Base-by-base conservation (phyloP, 2,888 invertebrate species). In the Macaria notata region DNA sequence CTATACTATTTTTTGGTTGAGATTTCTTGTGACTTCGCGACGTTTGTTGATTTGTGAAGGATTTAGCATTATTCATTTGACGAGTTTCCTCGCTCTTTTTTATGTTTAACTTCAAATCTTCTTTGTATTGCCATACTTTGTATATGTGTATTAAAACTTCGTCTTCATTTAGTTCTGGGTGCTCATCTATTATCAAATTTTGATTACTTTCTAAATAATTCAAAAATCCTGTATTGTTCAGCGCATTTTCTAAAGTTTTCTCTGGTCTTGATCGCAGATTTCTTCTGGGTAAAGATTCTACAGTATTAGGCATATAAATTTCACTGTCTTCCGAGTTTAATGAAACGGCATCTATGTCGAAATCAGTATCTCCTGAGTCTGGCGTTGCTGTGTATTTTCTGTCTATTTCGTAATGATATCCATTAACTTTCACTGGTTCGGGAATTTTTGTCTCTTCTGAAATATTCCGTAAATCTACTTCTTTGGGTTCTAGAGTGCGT, bases 121-220 rank as follows among this genome's bases (percentile, higher is more conserved):
- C 83, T 64, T 85, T 82, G 36, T 88, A 88, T 31, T 82, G 65
- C 92, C 92, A 93, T 4, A 87, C 86, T 68, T 92, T 90, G 44
- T 84, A 83, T 44, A 93, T 76, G 72, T 92, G 92, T 6, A 71
- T 72, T 39, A 81, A 76, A 5, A 92, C 81, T 66, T 92, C 91
- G 0, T 83, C 78, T 44, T 84, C 79, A 0, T 82, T 79, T 6
- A 92, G 75, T 45, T 92, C 82, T 1, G 93, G 92, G 71, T 92
- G 84, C 62, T 92, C 85, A 47, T 92, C 90, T 49, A 88, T 82
- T 8, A 92, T 69, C 30, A 78, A 71, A 64, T 93, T 92, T 68
- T 86, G 88, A 65, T 83, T 86, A 31, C 88, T 63, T 63, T 92
- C 88, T 33, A 89, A 72, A 72, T 92, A 93, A 64, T 91, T 81